These are phyloP conservation scores for Hypsopygia costalis DNA, from an alignment of 2,888 invertebrate species.

Conservation along the genomic window DNA sequence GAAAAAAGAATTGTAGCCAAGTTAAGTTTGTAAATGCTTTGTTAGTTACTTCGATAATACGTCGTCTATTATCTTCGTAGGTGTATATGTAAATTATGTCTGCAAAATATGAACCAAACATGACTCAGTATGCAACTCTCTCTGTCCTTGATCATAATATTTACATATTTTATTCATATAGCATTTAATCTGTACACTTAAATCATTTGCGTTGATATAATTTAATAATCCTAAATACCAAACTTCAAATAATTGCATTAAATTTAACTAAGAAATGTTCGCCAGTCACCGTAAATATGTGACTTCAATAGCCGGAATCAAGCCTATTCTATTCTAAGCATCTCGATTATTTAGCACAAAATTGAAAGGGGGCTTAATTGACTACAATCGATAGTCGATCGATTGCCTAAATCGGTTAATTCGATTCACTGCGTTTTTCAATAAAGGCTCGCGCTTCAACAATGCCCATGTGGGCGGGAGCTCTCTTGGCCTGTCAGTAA, in stretches of 20 bases:
- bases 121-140: too few relatives aligned
- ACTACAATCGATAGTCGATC: constrained; percentile 10
- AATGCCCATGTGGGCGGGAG: constrained; percentile 26
- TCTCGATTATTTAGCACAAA: constrained; percentile 2
- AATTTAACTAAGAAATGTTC: constrained; percentile 8
- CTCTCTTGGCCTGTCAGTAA: constrained; percentile 36
- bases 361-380: constrained; percentile 8
- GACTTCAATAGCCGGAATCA: constrained; percentile 1
- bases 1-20: too few relatives aligned
- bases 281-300: constrained; percentile 4
- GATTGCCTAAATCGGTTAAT: not conserved
- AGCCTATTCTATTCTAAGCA: constrained; percentile 8
- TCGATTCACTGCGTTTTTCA: not conserved
- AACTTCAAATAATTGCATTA: constrained; percentile 9
- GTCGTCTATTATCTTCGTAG: too few relatives aligned
- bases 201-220: not conserved
- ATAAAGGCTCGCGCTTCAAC: constrained; percentile 7
- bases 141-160: too few relatives aligned
- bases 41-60: too few relatives aligned
- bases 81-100: too few relatives aligned
- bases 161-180: too few relatives aligned
- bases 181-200: too few relatives aligned
- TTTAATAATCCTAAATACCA: constrained; percentile 4
- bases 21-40: too few relatives aligned
- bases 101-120: too few relatives aligned